Evolutionary conservation across 2,113 vertebrate species (phyloP), one percentile per base, ranked within the genome.

Genomic region (Zosterops japonicus): DNA sequence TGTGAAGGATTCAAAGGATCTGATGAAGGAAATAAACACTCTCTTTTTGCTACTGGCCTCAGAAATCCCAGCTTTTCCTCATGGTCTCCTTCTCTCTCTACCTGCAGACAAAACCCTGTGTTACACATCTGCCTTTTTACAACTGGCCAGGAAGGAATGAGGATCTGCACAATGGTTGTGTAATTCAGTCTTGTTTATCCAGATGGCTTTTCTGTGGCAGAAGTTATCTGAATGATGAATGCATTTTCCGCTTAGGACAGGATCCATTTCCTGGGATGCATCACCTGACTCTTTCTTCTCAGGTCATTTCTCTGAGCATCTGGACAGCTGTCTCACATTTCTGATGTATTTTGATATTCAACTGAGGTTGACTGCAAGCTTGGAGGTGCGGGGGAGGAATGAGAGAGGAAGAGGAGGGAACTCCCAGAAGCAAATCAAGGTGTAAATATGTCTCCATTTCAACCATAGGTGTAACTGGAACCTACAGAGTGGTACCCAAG

Each of bases 161-260:
- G 50, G n/a, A 71, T 82, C 78, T 91, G 52, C 59, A 76, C 41
- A 82, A 75, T 49, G 64, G 28, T 74, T 82, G 70, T 90, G 68
- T 94, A 95, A 93, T 41, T 87, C 88, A 94, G 80, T 74, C 72
- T 89, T 97, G 95, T 97, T 97, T 97, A 95, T 96, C 91, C 96
- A 97, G 97, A 96, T 96, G 97, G 95, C 61, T 92, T 92, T 83
- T 93, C 79, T 75, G 83, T 91, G 90, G 72, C 90, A 97, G 86
- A 87, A 87, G 85, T 93, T 91, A 95, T 87, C 86, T 83, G 72
- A 94, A 96, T 96, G 96, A 97, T 96, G 87, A 94, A 97, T 97
- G 93, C 72, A 77, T 93, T 94, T 96, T 95, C 89, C 74, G 67
- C 60, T 95, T 87, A 93, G 76, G 91, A 93, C 60, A 59, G 55